Evolutionary conservation across 2,113 vertebrate genomes (phyloP), one percentile per base, ranked within the genome.

Genomic region (Pomatorhinus ruficollis): DNA sequence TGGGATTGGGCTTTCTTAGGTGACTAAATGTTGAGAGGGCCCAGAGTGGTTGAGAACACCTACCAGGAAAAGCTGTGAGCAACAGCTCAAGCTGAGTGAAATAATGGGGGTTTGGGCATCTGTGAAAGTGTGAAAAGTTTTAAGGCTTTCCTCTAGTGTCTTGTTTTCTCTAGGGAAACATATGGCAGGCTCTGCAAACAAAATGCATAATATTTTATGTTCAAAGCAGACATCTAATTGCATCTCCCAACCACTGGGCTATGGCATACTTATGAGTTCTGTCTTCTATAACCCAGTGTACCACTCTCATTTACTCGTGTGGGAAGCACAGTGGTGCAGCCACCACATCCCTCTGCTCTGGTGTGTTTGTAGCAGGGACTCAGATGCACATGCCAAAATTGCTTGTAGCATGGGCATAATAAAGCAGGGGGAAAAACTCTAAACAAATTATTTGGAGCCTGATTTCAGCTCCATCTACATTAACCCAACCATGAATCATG

Each of bases 201-300:
- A 93, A 83, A 81, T 37, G 39, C 69, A 5, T 66, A 63, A 72
- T 74, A 77, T 93, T 93, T 89, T 70, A 31, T 30, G 22, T 92
- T 92, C 76, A 78, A 95, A 97, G 83, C 77, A 90, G 86, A 60
- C 60, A 60, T 69, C 47, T 88, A 63, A 81, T 88, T 80, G 64
- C 28, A n/a, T 77, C 68, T 95, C 68, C 80, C 64, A 89, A 1
- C 23, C 69, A 68, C 64, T 66, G 68, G 66, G 50, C 88, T 86
- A 11, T 33, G 47, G 60, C 19, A 6, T 66, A 63, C 88, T 90
- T 85, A 47, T 3, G 4, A 52, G 59, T 54, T 53, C 54, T 77
- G 23, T n/a, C 80, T 65, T 50, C 71, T 83, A 60, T 83, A 83
- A 42, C 23, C 35, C 33, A 16, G 30, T 28, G 50, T 28, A 53